Evolutionary conservation across 1,140 invertebrate genomes (phyloP).

Genomic region (Phocides pigmalion): DNA sequence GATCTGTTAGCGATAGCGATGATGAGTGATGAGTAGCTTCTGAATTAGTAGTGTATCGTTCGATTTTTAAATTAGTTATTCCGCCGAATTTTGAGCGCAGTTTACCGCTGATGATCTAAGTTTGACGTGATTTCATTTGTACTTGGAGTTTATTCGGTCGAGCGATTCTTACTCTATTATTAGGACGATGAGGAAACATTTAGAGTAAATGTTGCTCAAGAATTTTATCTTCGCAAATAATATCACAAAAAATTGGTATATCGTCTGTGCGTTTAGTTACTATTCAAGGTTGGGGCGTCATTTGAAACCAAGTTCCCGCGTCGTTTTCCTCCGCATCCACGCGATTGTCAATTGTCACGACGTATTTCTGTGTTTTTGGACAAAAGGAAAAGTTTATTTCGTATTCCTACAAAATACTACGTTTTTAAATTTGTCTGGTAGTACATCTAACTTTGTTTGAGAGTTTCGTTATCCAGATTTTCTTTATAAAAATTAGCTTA

Average conservation of each 20-base stretch:
- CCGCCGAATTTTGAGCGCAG: background rate
- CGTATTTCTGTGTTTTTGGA: no score
- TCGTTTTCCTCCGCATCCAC: no score
- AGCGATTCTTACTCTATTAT: background rate
- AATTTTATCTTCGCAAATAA: background rate
- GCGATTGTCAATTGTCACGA: no score
- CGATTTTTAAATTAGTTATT: no score
- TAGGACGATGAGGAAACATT: background rate
- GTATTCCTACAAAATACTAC: no score
- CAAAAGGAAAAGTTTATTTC: no score
- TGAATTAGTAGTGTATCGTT: constrained; percentile 8
- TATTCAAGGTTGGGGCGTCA: background rate
- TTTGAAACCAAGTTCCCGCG: no score
- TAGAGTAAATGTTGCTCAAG: background rate
- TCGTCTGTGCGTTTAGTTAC: background rate
- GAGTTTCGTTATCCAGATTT: no score
- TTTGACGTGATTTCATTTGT: background rate
- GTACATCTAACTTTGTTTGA: no score
- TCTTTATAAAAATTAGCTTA: no score
- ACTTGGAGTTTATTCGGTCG: background rate
- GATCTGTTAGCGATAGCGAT: constrained; percentile 22
- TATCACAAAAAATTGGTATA: background rate
- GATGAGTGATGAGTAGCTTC: constrained; percentile 20
- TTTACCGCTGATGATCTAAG: background rate
- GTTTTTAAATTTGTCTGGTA: no score